Conservation (phyloP, 2,113 vertebrate genomes). For the Epinephelus cyanopodus region DNA sequence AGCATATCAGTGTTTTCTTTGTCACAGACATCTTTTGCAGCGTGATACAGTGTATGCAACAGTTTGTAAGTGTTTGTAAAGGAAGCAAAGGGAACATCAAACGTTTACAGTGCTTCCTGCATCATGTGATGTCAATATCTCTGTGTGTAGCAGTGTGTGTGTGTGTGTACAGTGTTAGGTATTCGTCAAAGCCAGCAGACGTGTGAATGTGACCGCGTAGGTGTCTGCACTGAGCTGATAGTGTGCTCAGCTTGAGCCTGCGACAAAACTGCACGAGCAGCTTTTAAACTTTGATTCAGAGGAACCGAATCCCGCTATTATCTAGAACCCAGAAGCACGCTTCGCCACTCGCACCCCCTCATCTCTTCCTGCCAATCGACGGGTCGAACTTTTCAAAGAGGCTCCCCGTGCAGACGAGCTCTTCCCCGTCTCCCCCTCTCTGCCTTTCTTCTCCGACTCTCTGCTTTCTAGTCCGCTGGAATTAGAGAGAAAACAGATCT, state of each 20-base stretch:
- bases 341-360: conserved; percentile 24
- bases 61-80: background rate
- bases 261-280: conserved; percentile 38
- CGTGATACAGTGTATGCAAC: background rate
- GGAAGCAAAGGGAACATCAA: background rate
- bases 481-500: conserved; percentile 50
- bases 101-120: background rate
- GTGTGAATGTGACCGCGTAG: conserved; percentile 22
- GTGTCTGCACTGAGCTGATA: conserved; percentile 68
- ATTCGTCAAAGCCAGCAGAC: conserved; percentile 35
- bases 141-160: background rate
- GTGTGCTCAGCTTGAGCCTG: conserved; percentile 43
- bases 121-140: background rate
- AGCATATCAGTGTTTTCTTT: no score
- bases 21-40: background rate
- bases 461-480: conserved; percentile 5
- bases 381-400: conserved; percentile 46
- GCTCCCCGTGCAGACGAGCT: background rate
- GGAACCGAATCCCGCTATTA: conserved; percentile 22
- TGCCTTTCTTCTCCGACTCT: background rate
- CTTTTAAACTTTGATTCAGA: conserved; percentile 55
- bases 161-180: conserved; percentile 4
- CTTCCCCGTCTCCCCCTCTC: background rate
- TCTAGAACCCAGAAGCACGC: conserved; percentile 38
- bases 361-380: conserved; percentile 34